Percentiles rank a stretch among this genome's conserved stretches.
These are phyloP conservation scores for Pseudorhombus dupliciocellatus DNA, from an alignment of 2,113 vertebrate genomes.

Conservation along the genomic window DNA sequence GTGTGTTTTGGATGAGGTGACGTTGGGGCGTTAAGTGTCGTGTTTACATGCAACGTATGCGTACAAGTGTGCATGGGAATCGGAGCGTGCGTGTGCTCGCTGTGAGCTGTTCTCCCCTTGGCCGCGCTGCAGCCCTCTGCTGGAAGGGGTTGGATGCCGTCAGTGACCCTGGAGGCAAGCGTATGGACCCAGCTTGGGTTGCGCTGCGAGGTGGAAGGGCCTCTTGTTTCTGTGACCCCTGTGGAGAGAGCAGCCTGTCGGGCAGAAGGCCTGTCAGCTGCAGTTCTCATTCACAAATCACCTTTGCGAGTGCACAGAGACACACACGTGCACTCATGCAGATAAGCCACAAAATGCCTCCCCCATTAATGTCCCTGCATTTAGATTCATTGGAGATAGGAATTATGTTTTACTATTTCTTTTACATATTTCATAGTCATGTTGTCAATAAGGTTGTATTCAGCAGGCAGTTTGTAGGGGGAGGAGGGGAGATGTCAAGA, in stretches of 20 bases:
- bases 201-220: slow-evolving; percentile 58
- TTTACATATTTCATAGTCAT: neutral
- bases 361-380: slow-evolving; percentile 6
- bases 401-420: neutral
- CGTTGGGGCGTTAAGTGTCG: slow-evolving; percentile 22
- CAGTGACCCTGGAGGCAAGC: slow-evolving; percentile 63
- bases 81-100: slow-evolving; percentile 41
- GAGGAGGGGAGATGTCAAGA: neutral
- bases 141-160: slow-evolving; percentile 58
- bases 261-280: slow-evolving; percentile 70
- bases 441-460: too few species aligned
- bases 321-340: neutral
- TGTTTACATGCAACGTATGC: slow-evolving; percentile 20
- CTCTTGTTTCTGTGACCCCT: slow-evolving; percentile 55
- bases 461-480: too few species aligned
- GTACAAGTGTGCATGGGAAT: slow-evolving; percentile 33
- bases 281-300: slow-evolving; percentile 68
- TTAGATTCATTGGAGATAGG: neutral
- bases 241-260: slow-evolving; percentile 67
- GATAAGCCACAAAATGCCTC: neutral
- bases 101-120: slow-evolving; percentile 35
- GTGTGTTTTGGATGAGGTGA: slow-evolving; percentile 28
- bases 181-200: slow-evolving; percentile 59
- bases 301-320: slow-evolving; percentile 5
- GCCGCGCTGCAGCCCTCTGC: slow-evolving; percentile 46